Base-by-base conservation (phyloP, 23 tunicate genomes). In the Clavelina lepadiformis region DNA sequence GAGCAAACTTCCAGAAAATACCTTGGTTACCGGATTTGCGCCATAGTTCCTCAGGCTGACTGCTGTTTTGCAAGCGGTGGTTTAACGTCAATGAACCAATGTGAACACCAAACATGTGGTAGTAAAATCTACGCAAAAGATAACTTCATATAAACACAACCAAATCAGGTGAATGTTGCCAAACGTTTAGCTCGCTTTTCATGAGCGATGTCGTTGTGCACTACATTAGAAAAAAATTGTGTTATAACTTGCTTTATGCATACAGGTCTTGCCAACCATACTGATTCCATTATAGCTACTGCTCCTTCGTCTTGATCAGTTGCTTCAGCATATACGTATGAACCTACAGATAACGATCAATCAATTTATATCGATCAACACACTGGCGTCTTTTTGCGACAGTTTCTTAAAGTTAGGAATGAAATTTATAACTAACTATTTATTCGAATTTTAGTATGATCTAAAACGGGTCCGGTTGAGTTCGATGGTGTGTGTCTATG, bases 241-340 rank as follows among this genome's bases (percentile, higher is more conserved):
- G 28, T 28, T 49, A 3, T 23, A n/a, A 46, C 77, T 59, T 62
- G 81, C 97, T 51, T 64, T 0, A 89, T 47, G 58, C 97, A 89
- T 18, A 81, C 74, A 57, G 97, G 89, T 19, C 49, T 55, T 8
- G 70, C 46, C 15, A 80, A 55, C 75, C 75, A 75, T 27, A 63
- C 78, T 4, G 97, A 89, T 30, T 28, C 49, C 29, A 89, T 33
- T 25, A 46, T 58, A 5, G 97, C 83, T 22, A 52, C 55, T 21
- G 79, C 75, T 31, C 83, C 89, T 41, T 31, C 57, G 35, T 89
- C 69, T 46, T 65, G 75, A 3, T 56, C 51, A 1, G 97, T 89
- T 36, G 89, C 97, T 65, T 89, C 97, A 24, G 81, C 70, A 61
- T 81, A 89, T 3, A 89, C 28, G 51, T 89, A 89, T 8, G 74